Evolutionary conservation across 2,888 invertebrate genomes (phyloP).

Genomic region (Amblyteles armatorius): DNA sequence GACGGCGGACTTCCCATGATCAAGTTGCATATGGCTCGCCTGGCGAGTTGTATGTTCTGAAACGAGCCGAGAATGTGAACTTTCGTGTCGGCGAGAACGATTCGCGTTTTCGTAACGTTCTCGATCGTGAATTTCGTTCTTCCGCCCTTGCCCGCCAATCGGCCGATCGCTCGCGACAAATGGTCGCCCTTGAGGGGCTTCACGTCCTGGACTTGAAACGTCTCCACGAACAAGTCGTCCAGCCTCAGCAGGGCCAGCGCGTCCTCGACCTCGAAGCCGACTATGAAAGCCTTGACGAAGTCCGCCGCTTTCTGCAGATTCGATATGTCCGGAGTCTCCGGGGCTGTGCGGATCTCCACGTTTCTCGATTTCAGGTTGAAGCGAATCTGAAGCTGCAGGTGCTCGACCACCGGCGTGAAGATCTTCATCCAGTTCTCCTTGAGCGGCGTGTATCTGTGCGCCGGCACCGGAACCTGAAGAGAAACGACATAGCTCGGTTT

Average conservation of each 20-base stretch:
- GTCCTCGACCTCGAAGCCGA: constrained; percentile 99
- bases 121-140: constrained; percentile 99
- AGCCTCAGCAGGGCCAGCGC: constrained; percentile 96
- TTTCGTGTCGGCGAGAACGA: constrained; percentile 98
- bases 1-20: constrained; percentile 99
- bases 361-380: constrained; percentile 96
- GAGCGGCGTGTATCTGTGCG: constrained; percentile 96
- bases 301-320: constrained; percentile 99
- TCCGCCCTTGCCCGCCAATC: constrained; percentile 98
- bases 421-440: constrained; percentile 99
- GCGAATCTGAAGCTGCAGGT: constrained; percentile 96
- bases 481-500: not conserved
- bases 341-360: constrained; percentile 92
- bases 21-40: constrained; percentile 97
- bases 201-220: constrained; percentile 98
- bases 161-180: constrained; percentile 97
- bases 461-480: constrained; percentile 91
- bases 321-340: constrained; percentile 93
- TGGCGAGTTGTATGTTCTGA: constrained; percentile 97
- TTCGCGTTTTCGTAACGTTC: constrained; percentile 99
- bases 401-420: constrained; percentile 97
- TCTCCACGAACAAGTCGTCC: constrained; percentile 98
- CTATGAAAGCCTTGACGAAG: constrained; percentile 98
- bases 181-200: constrained; percentile 98
- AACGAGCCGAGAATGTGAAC: constrained; percentile 99